Evolutionary conservation across 2,797 vertebrate genomes (phyloP).

Genomic region (Ispidina picta): DNA sequence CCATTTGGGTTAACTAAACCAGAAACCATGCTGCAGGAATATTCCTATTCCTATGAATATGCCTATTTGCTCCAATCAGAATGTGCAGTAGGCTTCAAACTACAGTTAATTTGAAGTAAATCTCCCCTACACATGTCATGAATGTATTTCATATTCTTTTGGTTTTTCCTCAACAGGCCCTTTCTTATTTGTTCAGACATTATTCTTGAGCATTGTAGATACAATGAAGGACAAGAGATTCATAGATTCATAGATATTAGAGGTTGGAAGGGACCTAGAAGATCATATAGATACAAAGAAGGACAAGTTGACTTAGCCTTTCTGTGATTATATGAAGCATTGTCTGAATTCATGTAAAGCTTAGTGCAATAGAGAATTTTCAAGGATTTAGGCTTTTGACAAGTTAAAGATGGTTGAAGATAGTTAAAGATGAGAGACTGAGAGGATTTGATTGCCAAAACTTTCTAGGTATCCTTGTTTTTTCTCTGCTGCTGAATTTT

Average conservation of each 20-base stretch:
- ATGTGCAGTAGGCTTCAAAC: not conserved
- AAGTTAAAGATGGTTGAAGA: no score
- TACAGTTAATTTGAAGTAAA: not conserved
- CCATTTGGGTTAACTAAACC: not conserved
- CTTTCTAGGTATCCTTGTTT: not conserved
- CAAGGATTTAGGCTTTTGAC: conserved; percentile 19
- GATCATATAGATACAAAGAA: not conserved
- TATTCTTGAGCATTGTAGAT: not conserved
- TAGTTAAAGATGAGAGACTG: not conserved
- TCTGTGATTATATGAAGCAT: not conserved
- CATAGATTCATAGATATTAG: no score
- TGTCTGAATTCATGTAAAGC: conserved; percentile 2
- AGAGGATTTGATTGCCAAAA: conserved; percentile 8
- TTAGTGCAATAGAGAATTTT: conserved; percentile 16
- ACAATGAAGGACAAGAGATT: no score
- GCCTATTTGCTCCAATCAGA: not conserved
- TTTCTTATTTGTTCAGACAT: not conserved
- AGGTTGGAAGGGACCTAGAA: no score
- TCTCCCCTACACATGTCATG: not conserved
- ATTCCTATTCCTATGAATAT: not conserved
- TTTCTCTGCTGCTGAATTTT: conserved; percentile 21
- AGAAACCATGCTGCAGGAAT: not conserved
- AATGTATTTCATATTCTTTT: not conserved
- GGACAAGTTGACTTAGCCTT: not conserved
- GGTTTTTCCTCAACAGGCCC: not conserved